Conservation (phyloP, 2,888 invertebrate species). For the Napeogenes sylphis region DNA sequence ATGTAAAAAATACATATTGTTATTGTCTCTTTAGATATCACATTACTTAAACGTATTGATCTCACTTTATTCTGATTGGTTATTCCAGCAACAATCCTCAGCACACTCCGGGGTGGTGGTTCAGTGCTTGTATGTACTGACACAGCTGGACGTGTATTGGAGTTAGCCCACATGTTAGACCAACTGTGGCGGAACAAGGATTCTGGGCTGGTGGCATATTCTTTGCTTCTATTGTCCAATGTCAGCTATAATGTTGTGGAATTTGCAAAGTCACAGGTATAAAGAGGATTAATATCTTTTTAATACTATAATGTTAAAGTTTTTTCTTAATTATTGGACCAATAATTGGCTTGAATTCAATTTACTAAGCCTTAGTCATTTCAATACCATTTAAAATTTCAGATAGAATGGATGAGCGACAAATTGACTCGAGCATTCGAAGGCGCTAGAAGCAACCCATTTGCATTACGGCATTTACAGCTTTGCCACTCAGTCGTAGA, state of each 20-base stretch:
- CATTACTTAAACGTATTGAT: too few species aligned
- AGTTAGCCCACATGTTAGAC: slow-evolving; percentile 97
- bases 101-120: slow-evolving; percentile 95
- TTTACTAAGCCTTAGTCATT: neutral
- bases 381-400: slow-evolving; percentile 26
- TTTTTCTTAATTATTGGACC: neutral
- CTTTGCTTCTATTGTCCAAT: slow-evolving; percentile 94
- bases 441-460: slow-evolving; percentile 95
- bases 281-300: neutral
- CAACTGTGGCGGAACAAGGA: slow-evolving; percentile 97
- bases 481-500: slow-evolving; percentile 95
- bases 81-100: slow-evolving; percentile 89
- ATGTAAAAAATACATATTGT: too few species aligned
- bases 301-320: neutral
- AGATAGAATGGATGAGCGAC: slow-evolving; percentile 99
- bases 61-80: too few species aligned
- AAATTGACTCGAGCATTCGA: slow-evolving; percentile 96
- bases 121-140: slow-evolving; percentile 97
- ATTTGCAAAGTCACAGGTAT: slow-evolving; percentile 95
- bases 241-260: slow-evolving; percentile 99
- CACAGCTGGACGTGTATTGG: slow-evolving; percentile 97
- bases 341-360: neutral
- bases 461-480: slow-evolving; percentile 95
- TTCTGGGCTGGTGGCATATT: slow-evolving; percentile 96
- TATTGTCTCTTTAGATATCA: too few species aligned